Evolutionary conservation across 2,888 invertebrate genomes (phyloP).

Genomic region (Cactoblastis cactorum): DNA sequence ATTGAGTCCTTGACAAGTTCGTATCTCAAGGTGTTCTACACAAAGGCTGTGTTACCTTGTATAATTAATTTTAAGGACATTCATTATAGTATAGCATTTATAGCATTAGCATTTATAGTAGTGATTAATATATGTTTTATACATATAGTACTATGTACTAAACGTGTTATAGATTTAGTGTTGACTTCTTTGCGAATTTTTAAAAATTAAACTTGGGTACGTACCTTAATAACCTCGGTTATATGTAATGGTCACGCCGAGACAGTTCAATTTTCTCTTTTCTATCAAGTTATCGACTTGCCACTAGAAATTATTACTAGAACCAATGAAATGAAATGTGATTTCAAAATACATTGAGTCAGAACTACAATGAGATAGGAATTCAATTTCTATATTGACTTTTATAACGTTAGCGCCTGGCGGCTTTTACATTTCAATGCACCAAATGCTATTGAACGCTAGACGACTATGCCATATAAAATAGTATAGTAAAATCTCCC

Average conservation of each 20-base stretch:
- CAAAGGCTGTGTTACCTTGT: neutral
- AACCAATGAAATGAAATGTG: neutral
- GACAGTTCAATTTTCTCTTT: neutral
- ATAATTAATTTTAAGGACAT: neutral
- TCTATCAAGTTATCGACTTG: neutral
- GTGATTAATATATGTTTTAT: too few species aligned
- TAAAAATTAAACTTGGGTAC: too few species aligned
- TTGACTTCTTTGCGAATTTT: neutral
- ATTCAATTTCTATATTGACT: constrained; percentile 6
- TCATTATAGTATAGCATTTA: neutral
- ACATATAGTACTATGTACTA: too few species aligned
- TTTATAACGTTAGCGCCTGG: neutral
- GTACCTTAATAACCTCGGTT: too few species aligned
- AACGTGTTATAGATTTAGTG: too few species aligned
- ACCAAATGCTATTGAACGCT: neutral
- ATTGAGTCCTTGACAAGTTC: constrained; percentile 4
- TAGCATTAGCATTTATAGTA: too few species aligned
- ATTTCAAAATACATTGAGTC: neutral
- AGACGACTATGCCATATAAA: neutral
- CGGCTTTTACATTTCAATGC: constrained; percentile 3
- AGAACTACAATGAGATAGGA: neutral
- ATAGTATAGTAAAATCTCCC: neutral
- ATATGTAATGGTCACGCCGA: too few species aligned
- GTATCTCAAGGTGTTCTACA: neutral
- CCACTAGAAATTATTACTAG: constrained; percentile 1